phyloP scores from a whole-genome alignment of 2,113 vertebrate genomes.

The Salvelinus fontinalis region DNA sequence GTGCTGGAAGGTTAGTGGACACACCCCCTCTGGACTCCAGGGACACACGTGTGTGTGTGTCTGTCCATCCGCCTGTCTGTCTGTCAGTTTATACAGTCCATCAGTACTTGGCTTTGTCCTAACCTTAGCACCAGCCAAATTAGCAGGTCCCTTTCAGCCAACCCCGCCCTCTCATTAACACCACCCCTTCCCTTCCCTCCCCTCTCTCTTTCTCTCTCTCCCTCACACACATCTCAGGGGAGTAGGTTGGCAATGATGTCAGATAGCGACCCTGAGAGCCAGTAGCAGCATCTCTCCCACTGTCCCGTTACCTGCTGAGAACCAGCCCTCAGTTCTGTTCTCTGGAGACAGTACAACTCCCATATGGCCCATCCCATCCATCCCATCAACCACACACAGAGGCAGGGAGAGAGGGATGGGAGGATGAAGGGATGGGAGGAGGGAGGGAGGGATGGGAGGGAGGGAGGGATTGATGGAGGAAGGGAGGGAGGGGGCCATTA shows the following conservation, averaged over 20 bases:
- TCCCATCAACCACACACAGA: neutral
- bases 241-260: slow-evolving; percentile 44
- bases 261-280: slow-evolving; percentile 45
- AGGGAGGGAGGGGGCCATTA: slow-evolving; percentile 11
- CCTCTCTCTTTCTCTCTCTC: slow-evolving; percentile 22
- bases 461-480: no score
- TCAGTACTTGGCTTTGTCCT: no score
- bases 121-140: slow-evolving; percentile 63
- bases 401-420: no score
- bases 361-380: slow-evolving; percentile 1
- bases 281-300: slow-evolving; percentile 31
- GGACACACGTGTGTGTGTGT: no score
- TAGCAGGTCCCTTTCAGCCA: slow-evolving; percentile 49
- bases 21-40: no score
- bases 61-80: slow-evolving; percentile 11
- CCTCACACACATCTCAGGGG: slow-evolving; percentile 37
- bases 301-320: slow-evolving; percentile 41
- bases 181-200: neutral
- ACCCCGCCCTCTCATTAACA: slow-evolving; percentile 38
- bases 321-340: slow-evolving; percentile 41
- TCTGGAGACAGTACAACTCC: slow-evolving; percentile 29
- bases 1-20: no score
- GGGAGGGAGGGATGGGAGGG: no score
- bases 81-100: neutral
- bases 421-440: no score